These are phyloP conservation scores for Drosophila tripunctata DNA, from an alignment of 2,888 invertebrate genomes.

Conservation along the genomic window DNA sequence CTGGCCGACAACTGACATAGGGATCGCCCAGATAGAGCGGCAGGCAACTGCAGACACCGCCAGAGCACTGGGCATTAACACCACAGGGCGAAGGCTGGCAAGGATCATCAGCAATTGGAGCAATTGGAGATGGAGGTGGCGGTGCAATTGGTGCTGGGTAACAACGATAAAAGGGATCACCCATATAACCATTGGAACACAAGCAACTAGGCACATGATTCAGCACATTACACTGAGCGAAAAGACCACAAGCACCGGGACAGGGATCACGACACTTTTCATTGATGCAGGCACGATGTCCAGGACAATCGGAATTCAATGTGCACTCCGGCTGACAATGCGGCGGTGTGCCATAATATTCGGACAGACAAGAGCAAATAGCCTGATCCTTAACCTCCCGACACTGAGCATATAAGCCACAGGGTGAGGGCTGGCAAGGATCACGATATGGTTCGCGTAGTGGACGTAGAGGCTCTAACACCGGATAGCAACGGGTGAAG, in stretches of 20 bases:
- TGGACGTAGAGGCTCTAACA: slow-evolving; percentile 68
- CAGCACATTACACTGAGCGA: slow-evolving; percentile 89
- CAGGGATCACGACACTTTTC: slow-evolving; percentile 90
- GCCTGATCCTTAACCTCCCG: slow-evolving; percentile 87
- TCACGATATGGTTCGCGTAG: slow-evolving; percentile 81
- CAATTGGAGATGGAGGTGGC: not conserved
- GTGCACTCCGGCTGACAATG: slow-evolving; percentile 90
- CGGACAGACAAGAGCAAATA: slow-evolving; percentile 87
- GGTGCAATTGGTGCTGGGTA: slow-evolving; percentile 80
- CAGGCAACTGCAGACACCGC: slow-evolving; percentile 88
- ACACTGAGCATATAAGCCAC: slow-evolving; percentile 89
- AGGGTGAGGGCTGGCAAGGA: slow-evolving; percentile 88
- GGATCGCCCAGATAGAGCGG: slow-evolving; percentile 88
- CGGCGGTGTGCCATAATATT: slow-evolving; percentile 88
- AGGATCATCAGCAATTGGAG: slow-evolving; percentile 85
- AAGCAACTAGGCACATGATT: slow-evolving; percentile 90
- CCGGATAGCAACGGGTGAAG: slow-evolving; percentile 87
- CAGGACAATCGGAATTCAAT: slow-evolving; percentile 88
- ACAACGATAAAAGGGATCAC: slow-evolving; percentile 89
- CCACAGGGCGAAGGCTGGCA: slow-evolving; percentile 90
- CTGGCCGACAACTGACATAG: slow-evolving; percentile 90
- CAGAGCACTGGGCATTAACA: slow-evolving; percentile 88
- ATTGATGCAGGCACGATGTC: slow-evolving; percentile 88
- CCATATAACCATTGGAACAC: slow-evolving; percentile 88
- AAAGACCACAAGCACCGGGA: slow-evolving; percentile 88